A percentile compares a stretch with the other conserved stretches of the same genome.
Conservation (phyloP, 2,888 invertebrate genomes). For the Urechis unicinctus region DNA sequence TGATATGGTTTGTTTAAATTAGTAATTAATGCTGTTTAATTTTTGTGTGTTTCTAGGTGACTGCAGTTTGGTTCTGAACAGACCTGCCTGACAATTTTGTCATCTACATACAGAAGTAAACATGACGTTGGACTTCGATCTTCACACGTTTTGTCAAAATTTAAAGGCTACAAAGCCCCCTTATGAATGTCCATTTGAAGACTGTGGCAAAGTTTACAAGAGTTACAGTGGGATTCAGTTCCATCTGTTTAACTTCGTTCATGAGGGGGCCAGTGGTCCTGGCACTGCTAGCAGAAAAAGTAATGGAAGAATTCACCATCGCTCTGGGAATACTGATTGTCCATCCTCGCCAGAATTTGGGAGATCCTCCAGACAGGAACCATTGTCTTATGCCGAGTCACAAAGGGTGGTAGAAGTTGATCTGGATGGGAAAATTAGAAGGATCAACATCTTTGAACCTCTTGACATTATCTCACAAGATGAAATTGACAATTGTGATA, state of each 20-base stretch:
- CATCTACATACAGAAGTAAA: conserved; percentile 12
- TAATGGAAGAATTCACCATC: neutral
- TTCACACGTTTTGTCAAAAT: conserved; percentile 77
- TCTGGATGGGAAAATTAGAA: conserved; percentile 71
- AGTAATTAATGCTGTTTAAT: too few relatives aligned
- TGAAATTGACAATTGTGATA: conserved; percentile 45
- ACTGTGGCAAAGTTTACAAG: conserved; percentile 80
- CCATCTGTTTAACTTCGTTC: conserved; percentile 78
- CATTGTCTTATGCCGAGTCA: conserved; percentile 74
- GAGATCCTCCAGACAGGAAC: conserved; percentile 56
- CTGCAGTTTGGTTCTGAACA: too few relatives aligned
- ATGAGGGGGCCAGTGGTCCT: conserved; percentile 58
- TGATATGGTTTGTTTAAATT: too few relatives aligned
- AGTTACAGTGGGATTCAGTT: conserved; percentile 80
- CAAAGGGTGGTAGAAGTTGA: conserved; percentile 82
- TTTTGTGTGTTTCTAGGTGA: too few relatives aligned
- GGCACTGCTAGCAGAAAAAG: neutral
- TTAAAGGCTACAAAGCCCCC: conserved; percentile 76
- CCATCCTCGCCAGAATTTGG: neutral
- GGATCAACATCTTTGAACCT: conserved; percentile 55
- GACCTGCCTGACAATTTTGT: too few relatives aligned
- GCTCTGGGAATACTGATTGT: neutral
- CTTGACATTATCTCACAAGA: conserved; percentile 50
- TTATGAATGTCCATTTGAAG: conserved; percentile 77
- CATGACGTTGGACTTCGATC: conserved; percentile 76